Evolutionary conservation across 2,888 invertebrate species (phyloP).

Genomic region (Alentia gelatinosa): DNA sequence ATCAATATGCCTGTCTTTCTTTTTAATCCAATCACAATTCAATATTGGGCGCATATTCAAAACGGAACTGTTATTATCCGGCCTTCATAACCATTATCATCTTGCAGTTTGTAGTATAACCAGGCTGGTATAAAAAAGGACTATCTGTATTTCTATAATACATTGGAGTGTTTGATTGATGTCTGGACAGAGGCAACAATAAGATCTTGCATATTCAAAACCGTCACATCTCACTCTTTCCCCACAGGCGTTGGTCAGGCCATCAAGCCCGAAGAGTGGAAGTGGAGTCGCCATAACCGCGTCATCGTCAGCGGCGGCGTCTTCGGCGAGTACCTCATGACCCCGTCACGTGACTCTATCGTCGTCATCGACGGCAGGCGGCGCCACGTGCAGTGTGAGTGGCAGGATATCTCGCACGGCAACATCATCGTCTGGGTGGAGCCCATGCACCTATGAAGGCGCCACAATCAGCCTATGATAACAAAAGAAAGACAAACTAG

Average conservation of each 20-base stretch:
- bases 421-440: conserved; percentile 86
- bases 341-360: conserved; percentile 86
- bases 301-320: conserved; percentile 86
- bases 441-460: conserved; percentile 51
- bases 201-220: too few relatives aligned
- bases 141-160: too few relatives aligned
- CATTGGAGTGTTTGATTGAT: too few relatives aligned
- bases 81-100: too few relatives aligned
- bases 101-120: too few relatives aligned
- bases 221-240: too few relatives aligned
- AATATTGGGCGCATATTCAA: too few relatives aligned
- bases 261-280: conserved; percentile 81
- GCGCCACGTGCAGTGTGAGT: conserved; percentile 88
- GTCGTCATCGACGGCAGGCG: conserved; percentile 88
- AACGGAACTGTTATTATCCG: too few relatives aligned
- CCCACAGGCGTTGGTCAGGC: conserved; percentile 75
- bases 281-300: conserved; percentile 86
- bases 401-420: conserved; percentile 86
- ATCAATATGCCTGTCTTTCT: too few relatives aligned
- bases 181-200: too few relatives aligned
- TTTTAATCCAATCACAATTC: too few relatives aligned
- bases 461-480: background rate
- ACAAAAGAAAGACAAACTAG: background rate
- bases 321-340: conserved; percentile 88
- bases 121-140: too few relatives aligned